These are phyloP conservation scores for Hylaeus anthracinus DNA, from an alignment of 1,140 invertebrate genomes.

Conservation along the genomic window DNA sequence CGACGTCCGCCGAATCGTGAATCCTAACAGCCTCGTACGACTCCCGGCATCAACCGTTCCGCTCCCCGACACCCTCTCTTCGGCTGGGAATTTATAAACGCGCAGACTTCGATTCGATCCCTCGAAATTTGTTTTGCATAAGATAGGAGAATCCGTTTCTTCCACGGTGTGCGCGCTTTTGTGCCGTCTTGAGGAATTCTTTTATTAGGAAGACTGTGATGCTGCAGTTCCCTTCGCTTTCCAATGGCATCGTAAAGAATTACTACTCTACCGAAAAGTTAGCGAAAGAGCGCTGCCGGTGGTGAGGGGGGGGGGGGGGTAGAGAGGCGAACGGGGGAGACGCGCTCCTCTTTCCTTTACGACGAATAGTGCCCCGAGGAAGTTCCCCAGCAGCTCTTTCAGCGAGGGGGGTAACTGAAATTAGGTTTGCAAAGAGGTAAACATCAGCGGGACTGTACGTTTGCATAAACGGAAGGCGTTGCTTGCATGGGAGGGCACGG, in stretches of 20 bases:
- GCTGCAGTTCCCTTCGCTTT: conserved; percentile 59
- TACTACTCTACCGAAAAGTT: conserved; percentile 58
- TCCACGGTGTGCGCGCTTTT: conserved; percentile 20
- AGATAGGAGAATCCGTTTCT: conserved; percentile 25
- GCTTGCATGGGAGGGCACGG: conserved; percentile 67
- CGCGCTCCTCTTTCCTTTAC: conserved; percentile 41
- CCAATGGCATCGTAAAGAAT: conserved; percentile 65
- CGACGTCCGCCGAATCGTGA: background rate
- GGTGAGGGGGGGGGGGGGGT: no score
- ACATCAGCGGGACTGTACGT: conserved; percentile 76
- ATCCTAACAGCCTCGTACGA: background rate
- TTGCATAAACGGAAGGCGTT: conserved; percentile 78
- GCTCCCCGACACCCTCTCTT: background rate
- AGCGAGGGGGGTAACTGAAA: conserved; percentile 70
- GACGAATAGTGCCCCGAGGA: conserved; percentile 59
- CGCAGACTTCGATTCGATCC: background rate
- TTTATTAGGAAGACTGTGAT: conserved; percentile 55
- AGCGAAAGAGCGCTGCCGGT: conserved; percentile 26
- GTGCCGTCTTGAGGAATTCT: conserved; percentile 52
- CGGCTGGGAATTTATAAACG: background rate
- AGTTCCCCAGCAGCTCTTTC: conserved; percentile 68
- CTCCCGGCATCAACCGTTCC: background rate
- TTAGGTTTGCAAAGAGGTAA: conserved; percentile 80
- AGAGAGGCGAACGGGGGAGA: conserved; percentile 29
- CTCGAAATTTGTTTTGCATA: conserved; percentile 1